Evolutionary conservation across 2,797 vertebrate species (phyloP).

Genomic region (Simalia tracyae): DNA sequence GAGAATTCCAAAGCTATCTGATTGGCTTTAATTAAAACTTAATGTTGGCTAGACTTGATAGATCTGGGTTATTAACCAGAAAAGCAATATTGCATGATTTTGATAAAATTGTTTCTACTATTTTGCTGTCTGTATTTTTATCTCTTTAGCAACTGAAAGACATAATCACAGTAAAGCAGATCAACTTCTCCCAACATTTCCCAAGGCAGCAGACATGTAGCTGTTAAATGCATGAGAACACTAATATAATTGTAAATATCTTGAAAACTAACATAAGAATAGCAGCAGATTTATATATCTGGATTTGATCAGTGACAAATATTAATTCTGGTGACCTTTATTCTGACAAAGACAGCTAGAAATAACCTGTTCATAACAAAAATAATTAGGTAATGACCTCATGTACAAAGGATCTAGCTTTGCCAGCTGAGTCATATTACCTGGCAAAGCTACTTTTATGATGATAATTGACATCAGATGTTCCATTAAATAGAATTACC

Average conservation of each 20-base stretch:
- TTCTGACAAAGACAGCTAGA: constrained; percentile 20
- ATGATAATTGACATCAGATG: constrained; percentile 22
- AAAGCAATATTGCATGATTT: background rate
- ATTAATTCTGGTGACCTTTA: constrained; percentile 25
- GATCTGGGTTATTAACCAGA: background rate
- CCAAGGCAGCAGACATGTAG: background rate
- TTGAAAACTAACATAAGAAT: background rate
- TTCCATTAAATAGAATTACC: constrained; percentile 11
- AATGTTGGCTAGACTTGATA: background rate
- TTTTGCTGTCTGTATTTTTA: background rate
- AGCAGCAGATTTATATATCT: background rate
- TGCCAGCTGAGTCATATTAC: constrained; percentile 32
- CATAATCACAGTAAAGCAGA: background rate
- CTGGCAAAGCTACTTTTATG: constrained; percentile 9
- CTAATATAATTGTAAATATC: background rate
- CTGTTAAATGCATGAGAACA: background rate
- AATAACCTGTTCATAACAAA: constrained; percentile 25
- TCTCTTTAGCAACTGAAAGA: background rate
- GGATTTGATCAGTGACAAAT: background rate
- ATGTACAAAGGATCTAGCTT: constrained; percentile 12
- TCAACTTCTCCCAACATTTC: background rate
- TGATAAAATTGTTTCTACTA: background rate
- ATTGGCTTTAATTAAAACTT: background rate
- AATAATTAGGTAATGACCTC: constrained; percentile 30
- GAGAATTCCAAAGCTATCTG: background rate